Evolutionary conservation across 2,113 vertebrate genomes (phyloP), one percentile per base, ranked within the genome.

Genomic region (Ammospiza nelsoni): DNA sequence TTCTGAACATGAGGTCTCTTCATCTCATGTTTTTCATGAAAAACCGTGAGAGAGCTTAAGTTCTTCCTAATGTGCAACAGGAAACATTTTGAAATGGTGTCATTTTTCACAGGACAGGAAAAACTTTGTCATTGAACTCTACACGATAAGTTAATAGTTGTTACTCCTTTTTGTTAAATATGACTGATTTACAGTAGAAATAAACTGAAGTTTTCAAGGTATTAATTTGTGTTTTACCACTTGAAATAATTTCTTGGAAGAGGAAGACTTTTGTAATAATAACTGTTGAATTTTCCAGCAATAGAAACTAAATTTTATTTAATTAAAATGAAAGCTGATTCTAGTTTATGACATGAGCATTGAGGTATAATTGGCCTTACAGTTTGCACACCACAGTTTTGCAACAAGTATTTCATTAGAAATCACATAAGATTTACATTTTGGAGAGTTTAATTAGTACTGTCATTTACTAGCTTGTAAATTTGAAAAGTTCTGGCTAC

Each of bases 71-170:
- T 71, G 54, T 90, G 67, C 88, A 95, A 89, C 87, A 92, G 94
- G 93, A 96, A 95, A 67, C 37, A 27, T 91, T 96, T 94, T 90
- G 85, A 89, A 92, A 93, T 83, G 80, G 75, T 94, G 49, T 51
- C 65, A 51, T 91, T 96, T 95, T 94, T 96, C 87, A 94, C 65
- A 82, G 76, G 54, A 65, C 89, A 95, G 91, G 94, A 95, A 92
- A 94, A 92, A 65, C 52, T 87, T 84, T 91, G 81, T 92, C 48
- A 80, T 33, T 59, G 67, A 67, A 28, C 51, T 84, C 12, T 73
- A 20, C 7, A 5, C 0, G 3, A 6, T 59, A 48, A 59, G 22
- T 58, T 85, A 91, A 57, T 24, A 58, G 59, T 77, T 91, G 25
- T 73, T 71, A 63, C 5, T 86, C 7, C 48, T 77, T 83, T 82